Conservation (phyloP, 2,888 invertebrate species). For the Fragum fragum region DNA sequence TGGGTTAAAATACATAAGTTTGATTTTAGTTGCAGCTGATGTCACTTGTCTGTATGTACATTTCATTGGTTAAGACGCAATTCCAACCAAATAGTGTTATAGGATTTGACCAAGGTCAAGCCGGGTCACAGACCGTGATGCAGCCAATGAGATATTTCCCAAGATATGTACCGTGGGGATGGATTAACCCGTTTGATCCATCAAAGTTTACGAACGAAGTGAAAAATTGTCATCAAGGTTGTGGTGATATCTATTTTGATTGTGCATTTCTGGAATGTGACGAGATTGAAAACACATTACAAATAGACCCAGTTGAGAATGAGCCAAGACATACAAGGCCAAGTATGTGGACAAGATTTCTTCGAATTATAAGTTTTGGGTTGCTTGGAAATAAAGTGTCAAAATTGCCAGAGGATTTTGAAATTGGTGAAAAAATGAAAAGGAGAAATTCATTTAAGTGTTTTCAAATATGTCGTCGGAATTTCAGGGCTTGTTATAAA, state of each 20-base stretch:
- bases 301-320: background rate
- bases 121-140: background rate
- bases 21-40: background rate
- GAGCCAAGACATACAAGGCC: background rate
- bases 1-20: background rate
- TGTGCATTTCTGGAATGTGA: constrained; percentile 18
- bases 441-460: constrained; percentile 12
- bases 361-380: constrained; percentile 20
- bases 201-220: constrained; percentile 16
- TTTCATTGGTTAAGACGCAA: background rate
- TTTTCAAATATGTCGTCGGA: constrained; percentile 3
- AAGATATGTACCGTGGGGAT: background rate
- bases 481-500: constrained; percentile 9
- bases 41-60: background rate
- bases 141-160: constrained; percentile 14
- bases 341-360: constrained; percentile 14
- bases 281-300: background rate
- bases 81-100: background rate
- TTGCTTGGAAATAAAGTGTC: background rate
- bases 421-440: background rate
- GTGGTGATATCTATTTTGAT: constrained; percentile 24
- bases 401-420: background rate
- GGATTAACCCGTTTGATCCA: constrained; percentile 25
- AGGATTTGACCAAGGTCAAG: background rate
- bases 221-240: constrained; percentile 6